Percentiles rank a stretch among this genome's conserved stretches.
These are phyloP conservation scores for Dendrolimus houi DNA, from an alignment of 2,888 invertebrate species.

Conservation along the genomic window DNA sequence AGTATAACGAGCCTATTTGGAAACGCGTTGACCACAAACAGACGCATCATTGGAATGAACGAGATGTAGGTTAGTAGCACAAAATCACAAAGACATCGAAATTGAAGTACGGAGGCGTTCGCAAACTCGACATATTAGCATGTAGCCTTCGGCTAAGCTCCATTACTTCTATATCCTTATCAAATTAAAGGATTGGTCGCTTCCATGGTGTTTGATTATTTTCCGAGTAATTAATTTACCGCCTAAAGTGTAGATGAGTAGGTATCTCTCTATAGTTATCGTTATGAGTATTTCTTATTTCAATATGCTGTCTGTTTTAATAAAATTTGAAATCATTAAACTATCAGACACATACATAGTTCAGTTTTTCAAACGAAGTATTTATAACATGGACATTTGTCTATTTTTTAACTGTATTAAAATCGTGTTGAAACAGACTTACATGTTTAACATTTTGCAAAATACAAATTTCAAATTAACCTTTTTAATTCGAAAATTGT, in stretches of 20 bases:
- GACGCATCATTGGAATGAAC: slow-evolving; percentile 53
- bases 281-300: no score
- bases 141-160: slow-evolving; percentile 58
- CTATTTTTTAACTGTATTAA: no score
- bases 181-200: background rate
- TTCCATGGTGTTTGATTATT: background rate
- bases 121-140: slow-evolving; percentile 54
- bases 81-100: slow-evolving; percentile 33
- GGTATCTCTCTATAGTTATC: no score
- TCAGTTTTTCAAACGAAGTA: no score
- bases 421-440: no score
- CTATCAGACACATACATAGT: no score
- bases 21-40: slow-evolving; percentile 59
- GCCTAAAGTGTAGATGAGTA: slow-evolving; percentile 4
- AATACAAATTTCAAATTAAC: no score
- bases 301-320: no score
- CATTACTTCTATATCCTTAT: slow-evolving; percentile 54
- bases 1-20: slow-evolving; percentile 68
- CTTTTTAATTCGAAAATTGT: no score
- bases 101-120: slow-evolving; percentile 24
- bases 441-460: no score
- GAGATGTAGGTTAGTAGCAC: slow-evolving; percentile 72
- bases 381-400: no score
- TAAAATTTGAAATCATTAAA: no score
- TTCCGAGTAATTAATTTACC: background rate